Evolutionary conservation across 2,888 invertebrate species (phyloP), one percentile per base, ranked within the genome.

Genomic region (Drosophila setosimentum): DNA sequence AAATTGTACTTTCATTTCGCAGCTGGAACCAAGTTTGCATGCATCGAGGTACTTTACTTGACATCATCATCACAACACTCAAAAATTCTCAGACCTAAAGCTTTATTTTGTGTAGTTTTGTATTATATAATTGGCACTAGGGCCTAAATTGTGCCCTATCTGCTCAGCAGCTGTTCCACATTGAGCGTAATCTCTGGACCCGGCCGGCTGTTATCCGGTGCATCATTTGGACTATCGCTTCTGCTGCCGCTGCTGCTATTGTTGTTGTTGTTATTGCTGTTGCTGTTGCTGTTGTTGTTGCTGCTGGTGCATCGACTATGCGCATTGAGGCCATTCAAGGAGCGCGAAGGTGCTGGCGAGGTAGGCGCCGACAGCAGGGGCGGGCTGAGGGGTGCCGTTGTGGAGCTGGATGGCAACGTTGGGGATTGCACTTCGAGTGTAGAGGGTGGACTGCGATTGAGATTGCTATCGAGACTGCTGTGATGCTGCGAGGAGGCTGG

Each of bases 401-500:
- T 54, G 33, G 75, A 48, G 6, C 45, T n/a, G 3, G 72, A 21
- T 11, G 71, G 68, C n/a, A 70, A 35, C 16, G 83, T 82, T 10
- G 91, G 87, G 11, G 92, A 83, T 67, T 89, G 90, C 0, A 85
- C 87, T 57, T 91, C 92, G 51, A 91, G 71, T 0, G 90, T 91
- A 4, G 92, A 87, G 11, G 93, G 93, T 40, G 93, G 93, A 82
- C 93, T 93, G 16, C 92, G 92, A 83, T 93, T 93, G 4, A 93
- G 87, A 65, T 91, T 93, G 62, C 93, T 93, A 55, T 93, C 93
- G 42, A 93, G 76, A 55, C 93, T 93, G 73, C 92, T 92, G 69
- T 92, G 93, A 73, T 93, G 93, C 55, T 92, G 93, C 24, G 94
- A 93, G 8, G 93, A 92, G 29, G 92, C 92, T 10, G 94, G 94